These are phyloP conservation scores for Macrochelys suwanniensis DNA, from an alignment of 2,797 vertebrate species.

Conservation along the genomic window DNA sequence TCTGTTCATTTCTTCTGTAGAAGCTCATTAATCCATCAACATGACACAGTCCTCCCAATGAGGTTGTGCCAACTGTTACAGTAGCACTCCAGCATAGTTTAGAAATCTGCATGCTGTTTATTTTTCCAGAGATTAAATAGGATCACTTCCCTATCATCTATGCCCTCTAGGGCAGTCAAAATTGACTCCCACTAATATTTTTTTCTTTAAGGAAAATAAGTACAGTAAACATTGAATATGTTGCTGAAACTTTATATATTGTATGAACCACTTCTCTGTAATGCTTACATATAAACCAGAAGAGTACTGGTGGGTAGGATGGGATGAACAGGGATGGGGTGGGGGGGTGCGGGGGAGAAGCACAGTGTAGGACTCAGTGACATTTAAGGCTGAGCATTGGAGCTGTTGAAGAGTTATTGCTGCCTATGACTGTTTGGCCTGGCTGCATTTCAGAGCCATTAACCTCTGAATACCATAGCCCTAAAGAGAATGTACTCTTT, in stretches of 20 bases:
- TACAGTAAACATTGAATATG: constrained; percentile 12
- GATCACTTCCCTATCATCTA: constrained; percentile 61
- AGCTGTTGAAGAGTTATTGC: constrained; percentile 79
- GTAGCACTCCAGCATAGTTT: constrained; percentile 44
- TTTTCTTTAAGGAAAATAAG: constrained; percentile 47
- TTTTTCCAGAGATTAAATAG: constrained; percentile 65
- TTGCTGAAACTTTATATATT: constrained; percentile 61
- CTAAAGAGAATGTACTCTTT: constrained; percentile 77
- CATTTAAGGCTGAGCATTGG: constrained; percentile 75
- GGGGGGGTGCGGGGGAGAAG: neutral
- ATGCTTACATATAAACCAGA: constrained; percentile 23
- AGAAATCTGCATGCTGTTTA: constrained; percentile 34
- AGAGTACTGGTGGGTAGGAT: neutral
- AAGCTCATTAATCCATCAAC: constrained; percentile 46
- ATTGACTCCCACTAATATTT: constrained; percentile 54
- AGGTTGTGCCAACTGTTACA: constrained; percentile 39
- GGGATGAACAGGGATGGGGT: neutral
- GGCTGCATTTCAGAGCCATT: constrained; percentile 81
- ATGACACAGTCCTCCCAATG: constrained; percentile 64
- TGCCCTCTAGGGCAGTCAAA: neutral
- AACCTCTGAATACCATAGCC: constrained; percentile 80
- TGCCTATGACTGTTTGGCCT: constrained; percentile 81
- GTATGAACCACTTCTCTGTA: constrained; percentile 52
- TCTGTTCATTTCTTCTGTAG: constrained; percentile 43
- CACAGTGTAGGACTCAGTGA: neutral